These are phyloP conservation scores for Theocolax elegans DNA, from an alignment of 1,140 invertebrate genomes.

Conservation along the genomic window DNA sequence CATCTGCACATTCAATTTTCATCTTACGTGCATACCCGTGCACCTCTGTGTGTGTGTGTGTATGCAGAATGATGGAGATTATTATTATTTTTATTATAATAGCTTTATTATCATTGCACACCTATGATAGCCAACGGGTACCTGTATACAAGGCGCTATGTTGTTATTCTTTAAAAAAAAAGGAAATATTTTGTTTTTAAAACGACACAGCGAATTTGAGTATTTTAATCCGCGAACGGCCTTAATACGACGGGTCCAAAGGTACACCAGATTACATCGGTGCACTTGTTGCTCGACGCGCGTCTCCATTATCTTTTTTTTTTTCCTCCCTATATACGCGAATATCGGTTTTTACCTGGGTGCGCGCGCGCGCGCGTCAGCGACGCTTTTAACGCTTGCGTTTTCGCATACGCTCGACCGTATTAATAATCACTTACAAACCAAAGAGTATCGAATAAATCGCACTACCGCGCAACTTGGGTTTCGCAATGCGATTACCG, in stretches of 20 bases:
- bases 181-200: neutral
- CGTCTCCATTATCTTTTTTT: conserved; percentile 37
- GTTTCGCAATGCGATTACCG: conserved; percentile 6
- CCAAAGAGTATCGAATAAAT: neutral
- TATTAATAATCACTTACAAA: conserved; percentile 11
- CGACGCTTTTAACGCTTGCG: conserved; percentile 29
- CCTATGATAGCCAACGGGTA: too few relatives aligned
- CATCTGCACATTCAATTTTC: too few relatives aligned
- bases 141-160: too few relatives aligned
- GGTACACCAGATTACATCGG: conserved; percentile 37
- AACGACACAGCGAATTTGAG: conserved; percentile 26
- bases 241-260: conserved; percentile 31
- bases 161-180: too few relatives aligned
- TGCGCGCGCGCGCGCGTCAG: too few relatives aligned
- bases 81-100: too few relatives aligned
- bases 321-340: neutral
- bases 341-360: conserved; percentile 28
- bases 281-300: conserved; percentile 40
- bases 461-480: neutral
- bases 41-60: too few relatives aligned
- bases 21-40: too few relatives aligned
- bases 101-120: too few relatives aligned
- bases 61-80: too few relatives aligned
- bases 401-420: neutral
- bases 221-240: conserved; percentile 27